Percentiles rank a stretch among this genome's conserved stretches.
Conservation (phyloP, 1,140 invertebrate genomes). For the Pseudoatta argentina region DNA sequence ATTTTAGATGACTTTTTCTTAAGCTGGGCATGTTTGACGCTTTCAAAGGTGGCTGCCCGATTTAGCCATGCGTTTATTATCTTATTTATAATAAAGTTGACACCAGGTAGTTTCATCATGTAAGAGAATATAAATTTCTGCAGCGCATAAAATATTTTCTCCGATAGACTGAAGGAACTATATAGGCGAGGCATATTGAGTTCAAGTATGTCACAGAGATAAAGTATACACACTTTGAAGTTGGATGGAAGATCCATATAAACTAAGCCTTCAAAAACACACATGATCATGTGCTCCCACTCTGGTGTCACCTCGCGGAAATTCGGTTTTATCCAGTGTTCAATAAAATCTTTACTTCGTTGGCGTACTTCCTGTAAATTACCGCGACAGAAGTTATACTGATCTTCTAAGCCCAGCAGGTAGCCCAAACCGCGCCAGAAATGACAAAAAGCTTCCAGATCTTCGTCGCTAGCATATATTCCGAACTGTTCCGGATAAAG, state of each 20-base stretch:
- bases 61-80: background rate
- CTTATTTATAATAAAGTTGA: background rate
- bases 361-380: conserved; percentile 82
- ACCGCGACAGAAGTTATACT: conserved; percentile 88
- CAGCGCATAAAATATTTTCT: background rate
- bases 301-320: conserved; percentile 79
- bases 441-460: conserved; percentile 91
- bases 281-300: conserved; percentile 85
- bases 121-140: background rate
- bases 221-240: background rate
- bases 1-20: background rate
- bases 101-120: background rate
- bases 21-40: background rate
- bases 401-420: conserved; percentile 92
- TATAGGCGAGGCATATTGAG: conserved; percentile 20
- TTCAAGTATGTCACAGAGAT: background rate
- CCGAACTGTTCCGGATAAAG: conserved; percentile 89
- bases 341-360: conserved; percentile 82
- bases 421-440: conserved; percentile 93
- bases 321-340: conserved; percentile 82
- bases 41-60: background rate
- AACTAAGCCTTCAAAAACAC: conserved; percentile 79
- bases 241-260: conserved; percentile 21
- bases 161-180: background rate
- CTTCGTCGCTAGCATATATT: conserved; percentile 87